Evolutionary conservation across 2,113 vertebrate genomes (phyloP), one percentile per base, ranked within the genome.

Genomic region (Pseudorectes ferrugineus): DNA sequence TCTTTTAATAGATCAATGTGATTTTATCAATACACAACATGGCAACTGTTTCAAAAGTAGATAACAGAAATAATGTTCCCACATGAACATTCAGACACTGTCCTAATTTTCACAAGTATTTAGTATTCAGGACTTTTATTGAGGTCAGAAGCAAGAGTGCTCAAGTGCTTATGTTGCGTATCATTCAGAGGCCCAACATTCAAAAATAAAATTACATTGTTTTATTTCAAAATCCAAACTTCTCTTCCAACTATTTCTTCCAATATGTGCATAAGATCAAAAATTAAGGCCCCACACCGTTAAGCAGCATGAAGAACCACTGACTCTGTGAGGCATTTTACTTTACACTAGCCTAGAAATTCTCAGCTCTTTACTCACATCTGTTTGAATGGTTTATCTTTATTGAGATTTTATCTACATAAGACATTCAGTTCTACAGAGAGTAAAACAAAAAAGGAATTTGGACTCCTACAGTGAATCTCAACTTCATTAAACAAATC

Each of bases 401-500:
- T 59, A 75, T 9, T 52, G 54, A 92, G 91, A 91, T 95, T 86
- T 93, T 92, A 89, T 87, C 86, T 85, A 65, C 46, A 14, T 46
- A 84, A 81, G 31, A 61, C 42, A 61, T 75, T 61, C 49, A 68
- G 17, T 68, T 91, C 45, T 33, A 78, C 16, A 49, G 26, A 77
- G 21, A 75, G 58, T 23, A 89, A 87, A 89, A 87, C 36, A 59
- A 68, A 70, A 74, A 78, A 68, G 29, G 22, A 92, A 82, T 79
- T 82, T 58, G 91, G 89, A 91, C 70, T 85, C 81, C 87, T 85
- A 40, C 58, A 68, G 84, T 72, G 86, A 92, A 89, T 85, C 45
- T 78, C 58, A 72, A 76, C 89, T 72, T 65, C 57, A 82, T 96
- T 94, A 95, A 92, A 93, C 66, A 95, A 94, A 85, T 72, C 73